Conservation (phyloP, 2,797 vertebrate genomes). For the Allobates femoralis region DNA sequence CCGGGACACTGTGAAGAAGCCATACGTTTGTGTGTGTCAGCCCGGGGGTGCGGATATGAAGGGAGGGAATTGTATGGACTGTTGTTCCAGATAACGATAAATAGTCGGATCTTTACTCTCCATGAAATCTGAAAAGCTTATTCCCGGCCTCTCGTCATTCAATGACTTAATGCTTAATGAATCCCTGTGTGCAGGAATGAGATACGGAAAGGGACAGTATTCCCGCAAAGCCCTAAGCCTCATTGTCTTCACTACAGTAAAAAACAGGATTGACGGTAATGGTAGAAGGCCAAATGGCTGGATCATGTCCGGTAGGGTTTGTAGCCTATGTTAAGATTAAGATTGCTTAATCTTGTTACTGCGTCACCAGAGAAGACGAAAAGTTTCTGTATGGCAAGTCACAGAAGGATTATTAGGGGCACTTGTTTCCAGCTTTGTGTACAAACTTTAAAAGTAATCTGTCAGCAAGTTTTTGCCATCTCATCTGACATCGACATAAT, state of each 20-base stretch:
- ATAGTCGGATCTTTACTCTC: constrained; percentile 31
- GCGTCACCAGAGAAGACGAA: too few relatives aligned
- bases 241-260: constrained; percentile 5
- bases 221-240: constrained; percentile 21
- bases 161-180: constrained; percentile 50
- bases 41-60: constrained; percentile 34
- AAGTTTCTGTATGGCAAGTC: not conserved
- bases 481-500: too few relatives aligned
- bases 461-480: too few relatives aligned
- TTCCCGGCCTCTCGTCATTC: constrained; percentile 23
- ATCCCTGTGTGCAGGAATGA: constrained; percentile 48
- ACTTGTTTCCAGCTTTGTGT: not conserved
- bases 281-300: not conserved
- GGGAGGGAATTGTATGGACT: constrained; percentile 39
- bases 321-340: not conserved
- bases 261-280: not conserved
- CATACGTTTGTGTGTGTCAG: not conserved
- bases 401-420: not conserved
- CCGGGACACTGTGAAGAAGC: not conserved
- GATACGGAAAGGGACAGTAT: constrained; percentile 30
- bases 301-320: not conserved
- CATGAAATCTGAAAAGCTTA: constrained; percentile 32
- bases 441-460: too few relatives aligned
- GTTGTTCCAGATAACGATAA: constrained; percentile 47
- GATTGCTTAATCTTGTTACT: not conserved